Evolutionary conservation across 2,113 vertebrate genomes (phyloP).

Genomic region (Taxidea taxus): DNA sequence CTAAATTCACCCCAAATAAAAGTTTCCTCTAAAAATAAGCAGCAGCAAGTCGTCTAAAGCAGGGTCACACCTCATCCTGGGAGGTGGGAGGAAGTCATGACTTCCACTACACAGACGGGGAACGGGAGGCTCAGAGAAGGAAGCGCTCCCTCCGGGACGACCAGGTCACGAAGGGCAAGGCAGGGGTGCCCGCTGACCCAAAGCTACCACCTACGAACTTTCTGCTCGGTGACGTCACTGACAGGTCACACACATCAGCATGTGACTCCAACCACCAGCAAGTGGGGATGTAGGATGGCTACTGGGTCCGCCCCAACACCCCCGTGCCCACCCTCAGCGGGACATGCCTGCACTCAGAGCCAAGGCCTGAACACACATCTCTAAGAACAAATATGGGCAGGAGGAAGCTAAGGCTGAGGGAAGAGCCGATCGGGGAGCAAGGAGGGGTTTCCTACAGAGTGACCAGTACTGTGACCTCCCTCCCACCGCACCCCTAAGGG

Average conservation of each 20-base stretch:
- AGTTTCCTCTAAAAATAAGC: neutral
- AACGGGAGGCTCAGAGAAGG: neutral
- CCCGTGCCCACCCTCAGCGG: neutral
- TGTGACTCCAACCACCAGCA: neutral
- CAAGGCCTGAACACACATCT: neutral
- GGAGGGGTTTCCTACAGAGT: fast-evolving
- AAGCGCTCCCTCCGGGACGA: neutral
- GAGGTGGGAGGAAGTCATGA: neutral
- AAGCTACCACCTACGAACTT: neutral
- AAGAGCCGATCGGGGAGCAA: neutral
- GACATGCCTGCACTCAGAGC: neutral
- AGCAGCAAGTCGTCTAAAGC: neutral
- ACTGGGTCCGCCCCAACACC: fast-evolving
- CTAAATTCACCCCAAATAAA: neutral
- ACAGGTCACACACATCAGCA: too few species aligned
- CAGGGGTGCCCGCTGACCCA: fast-evolving
- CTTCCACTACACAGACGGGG: neutral
- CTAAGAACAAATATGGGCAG: neutral
- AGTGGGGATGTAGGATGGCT: neutral
- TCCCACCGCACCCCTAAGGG: neutral
- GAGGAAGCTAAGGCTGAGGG: neutral
- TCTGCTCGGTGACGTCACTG: fast-evolving
- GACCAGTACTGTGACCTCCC: neutral
- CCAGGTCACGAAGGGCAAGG: fast-evolving
- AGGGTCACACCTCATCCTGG: fast-evolving